phyloP scores from a whole-genome alignment of 2,888 invertebrate genomes.

The Melanostoma mellinum region DNA sequence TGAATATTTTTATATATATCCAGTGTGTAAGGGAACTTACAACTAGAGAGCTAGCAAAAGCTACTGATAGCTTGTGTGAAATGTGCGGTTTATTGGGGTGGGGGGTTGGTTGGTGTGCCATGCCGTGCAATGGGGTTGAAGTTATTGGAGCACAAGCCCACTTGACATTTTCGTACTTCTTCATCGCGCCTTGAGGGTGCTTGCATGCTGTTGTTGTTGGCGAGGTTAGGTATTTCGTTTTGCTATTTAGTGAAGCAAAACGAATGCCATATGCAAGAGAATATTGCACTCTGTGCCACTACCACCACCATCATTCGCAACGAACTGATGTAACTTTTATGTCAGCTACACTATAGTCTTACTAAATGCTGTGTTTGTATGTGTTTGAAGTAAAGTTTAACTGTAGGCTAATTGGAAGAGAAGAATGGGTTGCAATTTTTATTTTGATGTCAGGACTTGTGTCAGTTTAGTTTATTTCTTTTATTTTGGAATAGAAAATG shows the following conservation, averaged over 20 bases:
- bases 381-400: background rate
- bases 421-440: background rate
- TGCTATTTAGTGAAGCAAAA: background rate
- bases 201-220: background rate
- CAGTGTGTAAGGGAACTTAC: slow-evolving; percentile 32
- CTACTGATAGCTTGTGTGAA: slow-evolving; percentile 25
- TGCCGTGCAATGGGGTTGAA: slow-evolving; percentile 4
- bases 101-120: background rate
- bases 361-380: background rate
- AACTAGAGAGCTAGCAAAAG: slow-evolving; percentile 24
- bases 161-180: slow-evolving; percentile 26
- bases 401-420: background rate
- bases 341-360: background rate
- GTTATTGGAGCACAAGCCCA: slow-evolving; percentile 30
- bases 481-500: too few relatives aligned
- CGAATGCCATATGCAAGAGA: background rate
- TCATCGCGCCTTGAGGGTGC: slow-evolving; percentile 2
- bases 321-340: slow-evolving; percentile 13
- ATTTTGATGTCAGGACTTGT: too few relatives aligned
- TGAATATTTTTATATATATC: slow-evolving; percentile 28
- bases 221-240: background rate
- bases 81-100: slow-evolving; percentile 35
- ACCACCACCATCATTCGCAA: background rate
- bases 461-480: too few relatives aligned
- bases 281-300: background rate